These are phyloP conservation scores for Neopipo cinnamomea DNA, from an alignment of 2,113 vertebrate species.

Conservation along the genomic window DNA sequence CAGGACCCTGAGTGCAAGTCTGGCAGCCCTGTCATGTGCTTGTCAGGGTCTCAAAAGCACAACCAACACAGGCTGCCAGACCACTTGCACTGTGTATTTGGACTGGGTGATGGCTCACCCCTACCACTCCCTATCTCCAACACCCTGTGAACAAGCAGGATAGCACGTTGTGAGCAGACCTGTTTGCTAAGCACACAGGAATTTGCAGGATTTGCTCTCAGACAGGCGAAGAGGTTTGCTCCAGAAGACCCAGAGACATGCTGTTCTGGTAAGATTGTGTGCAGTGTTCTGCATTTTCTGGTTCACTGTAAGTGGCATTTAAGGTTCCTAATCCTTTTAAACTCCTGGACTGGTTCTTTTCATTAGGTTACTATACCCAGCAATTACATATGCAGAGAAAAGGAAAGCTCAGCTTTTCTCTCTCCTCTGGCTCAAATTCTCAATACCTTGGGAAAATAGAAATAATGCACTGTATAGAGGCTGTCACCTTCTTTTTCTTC, in stretches of 20 bases:
- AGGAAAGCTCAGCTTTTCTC: neutral
- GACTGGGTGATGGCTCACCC: neutral
- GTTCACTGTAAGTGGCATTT: constrained; percentile 8
- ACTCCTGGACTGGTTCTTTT: neutral
- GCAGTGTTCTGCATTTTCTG: neutral
- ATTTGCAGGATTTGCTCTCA: constrained; percentile 9
- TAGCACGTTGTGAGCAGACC: neutral
- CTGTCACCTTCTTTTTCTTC: neutral
- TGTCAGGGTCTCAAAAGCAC: neutral
- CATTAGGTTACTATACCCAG: neutral
- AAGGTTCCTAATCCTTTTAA: constrained; percentile 21
- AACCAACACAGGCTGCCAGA: neutral
- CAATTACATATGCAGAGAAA: neutral
- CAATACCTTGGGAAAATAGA: neutral
- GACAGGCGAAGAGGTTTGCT: neutral
- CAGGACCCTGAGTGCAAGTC: fast-evolving
- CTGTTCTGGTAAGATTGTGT: neutral
- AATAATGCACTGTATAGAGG: neutral
- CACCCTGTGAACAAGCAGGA: constrained; percentile 21
- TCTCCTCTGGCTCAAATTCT: neutral
- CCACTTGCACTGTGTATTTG: neutral
- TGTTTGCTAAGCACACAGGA: constrained; percentile 7
- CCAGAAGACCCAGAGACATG: neutral
- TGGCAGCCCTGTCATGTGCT: neutral
- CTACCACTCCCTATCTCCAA: constrained; percentile 17